A percentile compares a stretch with the other conserved stretches of the same genome.
Conservation (phyloP, 2,888 invertebrate species). For the Ichneumoninae sp. region DNA sequence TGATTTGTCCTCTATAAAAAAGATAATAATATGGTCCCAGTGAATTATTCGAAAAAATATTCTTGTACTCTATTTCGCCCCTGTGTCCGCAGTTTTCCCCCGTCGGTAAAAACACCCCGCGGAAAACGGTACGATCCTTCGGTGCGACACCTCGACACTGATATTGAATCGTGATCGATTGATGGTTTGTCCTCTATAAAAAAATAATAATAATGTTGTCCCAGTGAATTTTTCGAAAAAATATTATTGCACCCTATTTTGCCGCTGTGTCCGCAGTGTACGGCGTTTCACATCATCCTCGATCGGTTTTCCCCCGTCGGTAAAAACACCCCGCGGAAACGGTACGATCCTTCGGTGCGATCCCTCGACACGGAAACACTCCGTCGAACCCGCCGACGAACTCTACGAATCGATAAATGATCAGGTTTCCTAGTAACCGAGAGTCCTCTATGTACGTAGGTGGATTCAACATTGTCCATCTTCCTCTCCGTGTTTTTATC, state of each 20-base stretch:
- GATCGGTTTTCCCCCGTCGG: no score
- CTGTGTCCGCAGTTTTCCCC: background rate
- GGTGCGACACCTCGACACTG: background rate
- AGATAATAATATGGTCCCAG: no score
- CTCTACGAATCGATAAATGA: conserved; percentile 42
- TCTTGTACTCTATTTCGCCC: background rate
- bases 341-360: conserved; percentile 19
- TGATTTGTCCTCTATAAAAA: no score
- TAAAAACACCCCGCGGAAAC: background rate
- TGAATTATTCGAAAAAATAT: no score
- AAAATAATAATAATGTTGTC: no score
- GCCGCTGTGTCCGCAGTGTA: background rate
- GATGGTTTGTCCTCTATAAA: no score
- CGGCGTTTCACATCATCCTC: no score
- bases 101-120: background rate
- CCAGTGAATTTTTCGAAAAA: no score
- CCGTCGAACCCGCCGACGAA: background rate
- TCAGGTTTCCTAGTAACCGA: conserved; percentile 56
- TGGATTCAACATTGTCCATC: conserved; percentile 34
- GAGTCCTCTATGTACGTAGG: conserved; percentile 53
- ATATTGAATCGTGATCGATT: no score
- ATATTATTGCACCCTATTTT: background rate
- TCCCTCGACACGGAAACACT: background rate
- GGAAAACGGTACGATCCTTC: conserved; percentile 11
- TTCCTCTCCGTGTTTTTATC: background rate